Conservation (phyloP, 2,888 invertebrate genomes). For the Drosophila kuntzei region DNA sequence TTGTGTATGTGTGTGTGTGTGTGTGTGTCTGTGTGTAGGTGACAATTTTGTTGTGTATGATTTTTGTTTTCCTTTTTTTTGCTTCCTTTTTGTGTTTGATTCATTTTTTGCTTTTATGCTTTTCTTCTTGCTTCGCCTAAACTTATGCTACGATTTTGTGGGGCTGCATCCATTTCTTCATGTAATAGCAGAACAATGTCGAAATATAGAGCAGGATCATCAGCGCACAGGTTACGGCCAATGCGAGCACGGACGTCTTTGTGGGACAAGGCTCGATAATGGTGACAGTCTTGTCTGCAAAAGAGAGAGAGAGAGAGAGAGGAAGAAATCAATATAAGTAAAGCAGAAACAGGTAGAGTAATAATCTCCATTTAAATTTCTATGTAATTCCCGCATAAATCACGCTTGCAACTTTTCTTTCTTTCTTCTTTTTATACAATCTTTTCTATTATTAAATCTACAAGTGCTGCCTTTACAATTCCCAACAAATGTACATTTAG, state of each 20-base stretch:
- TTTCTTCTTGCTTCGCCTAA: constrained; percentile 36
- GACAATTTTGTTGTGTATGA: constrained; percentile 73
- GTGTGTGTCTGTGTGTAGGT: constrained; percentile 35
- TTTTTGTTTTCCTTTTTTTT: constrained; percentile 62
- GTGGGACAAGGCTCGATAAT: constrained; percentile 96
- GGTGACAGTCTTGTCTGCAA: constrained; percentile 94
- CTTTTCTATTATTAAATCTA: too few relatives aligned
- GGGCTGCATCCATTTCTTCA: constrained; percentile 95
- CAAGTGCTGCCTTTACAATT: too few relatives aligned
- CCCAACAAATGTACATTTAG: too few relatives aligned
- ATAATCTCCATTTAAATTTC: too few relatives aligned
- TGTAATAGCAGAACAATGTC: constrained; percentile 96
- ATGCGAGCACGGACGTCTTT: constrained; percentile 94
- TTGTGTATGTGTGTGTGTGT: constrained; percentile 22
- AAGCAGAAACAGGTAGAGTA: too few relatives aligned
- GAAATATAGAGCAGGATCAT: constrained; percentile 95
- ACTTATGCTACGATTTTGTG: constrained; percentile 91
- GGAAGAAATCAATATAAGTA: background rate
- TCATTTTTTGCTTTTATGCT: constrained; percentile 21
- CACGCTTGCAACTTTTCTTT: too few relatives aligned
- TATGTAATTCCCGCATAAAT: too few relatives aligned
- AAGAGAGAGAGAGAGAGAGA: background rate
- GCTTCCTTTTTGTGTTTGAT: constrained; percentile 22
- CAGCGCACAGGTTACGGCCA: constrained; percentile 96
- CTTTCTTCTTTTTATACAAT: too few relatives aligned